Percentiles rank a stretch among this genome's conserved stretches.
These are phyloP conservation scores for Tragelaphus oryx DNA, from an alignment of 2,797 vertebrate genomes.

Conservation along the genomic window DNA sequence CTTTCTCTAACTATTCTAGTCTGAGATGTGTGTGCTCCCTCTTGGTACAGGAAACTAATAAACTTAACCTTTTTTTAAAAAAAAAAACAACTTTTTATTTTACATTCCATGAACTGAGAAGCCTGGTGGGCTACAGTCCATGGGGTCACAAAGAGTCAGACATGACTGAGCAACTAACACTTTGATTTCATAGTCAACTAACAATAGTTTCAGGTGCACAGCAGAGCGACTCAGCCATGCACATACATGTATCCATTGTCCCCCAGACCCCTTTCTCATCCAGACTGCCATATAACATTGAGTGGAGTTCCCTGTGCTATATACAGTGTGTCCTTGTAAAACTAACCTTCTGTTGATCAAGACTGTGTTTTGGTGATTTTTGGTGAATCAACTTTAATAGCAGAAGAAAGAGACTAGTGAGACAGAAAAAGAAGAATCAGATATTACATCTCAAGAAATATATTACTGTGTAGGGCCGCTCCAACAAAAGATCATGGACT, in stretches of 20 bases:
- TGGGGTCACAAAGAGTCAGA: neutral
- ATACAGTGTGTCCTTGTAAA: neutral
- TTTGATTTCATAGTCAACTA: neutral
- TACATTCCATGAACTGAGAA: neutral
- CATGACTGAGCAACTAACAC: neutral
- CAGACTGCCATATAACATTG: neutral
- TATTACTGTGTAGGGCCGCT: neutral
- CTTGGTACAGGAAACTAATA: neutral
- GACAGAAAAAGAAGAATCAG: neutral
- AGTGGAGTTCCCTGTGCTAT: neutral
- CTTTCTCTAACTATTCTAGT: neutral
- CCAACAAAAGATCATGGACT: neutral
- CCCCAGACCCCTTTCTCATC: neutral
- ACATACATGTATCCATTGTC: neutral
- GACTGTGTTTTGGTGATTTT: neutral
- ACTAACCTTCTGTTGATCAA: neutral
- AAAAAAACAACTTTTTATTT: neutral
- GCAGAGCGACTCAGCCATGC: neutral
- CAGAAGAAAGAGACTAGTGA: neutral
- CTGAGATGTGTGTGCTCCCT: neutral
- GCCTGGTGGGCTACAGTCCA: neutral
- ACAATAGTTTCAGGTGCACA: neutral
- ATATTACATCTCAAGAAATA: neutral
- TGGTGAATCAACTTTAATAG: neutral
- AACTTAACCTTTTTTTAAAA: neutral